Base-by-base conservation (phyloP, 2,113 vertebrate species). In the Oryzias celebensis region DNA sequence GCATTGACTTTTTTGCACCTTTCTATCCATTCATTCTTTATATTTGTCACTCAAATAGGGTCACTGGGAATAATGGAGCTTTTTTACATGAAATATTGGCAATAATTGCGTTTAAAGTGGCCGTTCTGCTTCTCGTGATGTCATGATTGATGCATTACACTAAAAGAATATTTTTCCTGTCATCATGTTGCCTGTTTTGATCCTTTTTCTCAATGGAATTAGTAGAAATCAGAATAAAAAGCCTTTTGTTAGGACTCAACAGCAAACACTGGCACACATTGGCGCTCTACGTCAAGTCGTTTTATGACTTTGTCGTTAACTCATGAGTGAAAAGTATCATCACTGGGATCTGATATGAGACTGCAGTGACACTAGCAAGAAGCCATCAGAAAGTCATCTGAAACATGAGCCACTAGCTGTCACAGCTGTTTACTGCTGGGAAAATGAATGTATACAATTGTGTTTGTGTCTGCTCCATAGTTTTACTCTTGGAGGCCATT, bases 51-150 rank as follows among this genome's bases (percentile, higher is more conserved):
- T 43, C 13, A 59, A 78, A 78, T 59, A 65, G 65, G 63, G 67
- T 75, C 74, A 59, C 0, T 62, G 67, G 86, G 68, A 88, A 87
- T 83, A 83, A 85, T 79, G 80, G 54, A 87, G 65, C 58, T 59
- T 44, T 69, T 77, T 71, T 61, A 80, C 53, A 72, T 87, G 20
- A 87, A 89, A 88, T 83, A 85, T 86, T 86, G 81, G 87, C 78
- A 74, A 24, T 69, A 58, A 65, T 61, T 68, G 18, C 69, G 68
- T 65, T 84, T 69, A 82, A 77, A 78, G 76, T 64, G 73, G 52
- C 71, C 41, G 48, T 52, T 24, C 36, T 58, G 55, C 66, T 54
- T 77, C 51, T 28, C 4, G 14, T 73, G 82, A 78, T 80, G 75
- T 75, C 78, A 82, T 88, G 26, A 87, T 84, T 90, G 66, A 84